A percentile compares a stretch with the other conserved stretches of the same genome.
Evolutionary conservation across 2,113 vertebrate genomes (phyloP).

Genomic region (Lethenteron reissneri): DNA sequence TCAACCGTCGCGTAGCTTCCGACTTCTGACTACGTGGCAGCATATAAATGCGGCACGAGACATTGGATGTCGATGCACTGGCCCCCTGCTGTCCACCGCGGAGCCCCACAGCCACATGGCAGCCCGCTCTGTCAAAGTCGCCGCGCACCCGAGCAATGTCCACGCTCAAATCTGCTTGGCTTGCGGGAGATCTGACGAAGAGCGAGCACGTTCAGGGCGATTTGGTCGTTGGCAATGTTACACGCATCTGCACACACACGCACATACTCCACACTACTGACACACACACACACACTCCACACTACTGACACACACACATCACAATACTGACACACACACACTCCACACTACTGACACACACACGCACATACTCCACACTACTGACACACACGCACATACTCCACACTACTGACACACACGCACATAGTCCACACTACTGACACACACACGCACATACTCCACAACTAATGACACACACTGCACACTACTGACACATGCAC

Average conservation of each 20-base stretch:
- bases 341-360: neutral
- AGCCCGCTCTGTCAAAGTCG: too few species aligned
- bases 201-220: neutral
- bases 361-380: neutral
- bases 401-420: neutral
- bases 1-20: too few species aligned
- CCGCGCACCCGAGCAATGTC: too few species aligned
- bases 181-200: neutral
- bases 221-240: too few species aligned
- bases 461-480: neutral
- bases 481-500: neutral
- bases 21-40: too few species aligned
- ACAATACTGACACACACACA: neutral
- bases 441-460: neutral
- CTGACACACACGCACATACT: neutral
- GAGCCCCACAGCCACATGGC: too few species aligned
- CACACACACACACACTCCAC: neutral
- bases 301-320: neutral
- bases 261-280: neutral
- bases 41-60: too few species aligned
- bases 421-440: neutral
- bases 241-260: neutral
- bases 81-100: too few species aligned
- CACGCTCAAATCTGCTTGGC: too few species aligned
- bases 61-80: too few species aligned